These are phyloP conservation scores for Spicauda simplicius DNA, from an alignment of 2,888 invertebrate genomes.

Conservation along the genomic window DNA sequence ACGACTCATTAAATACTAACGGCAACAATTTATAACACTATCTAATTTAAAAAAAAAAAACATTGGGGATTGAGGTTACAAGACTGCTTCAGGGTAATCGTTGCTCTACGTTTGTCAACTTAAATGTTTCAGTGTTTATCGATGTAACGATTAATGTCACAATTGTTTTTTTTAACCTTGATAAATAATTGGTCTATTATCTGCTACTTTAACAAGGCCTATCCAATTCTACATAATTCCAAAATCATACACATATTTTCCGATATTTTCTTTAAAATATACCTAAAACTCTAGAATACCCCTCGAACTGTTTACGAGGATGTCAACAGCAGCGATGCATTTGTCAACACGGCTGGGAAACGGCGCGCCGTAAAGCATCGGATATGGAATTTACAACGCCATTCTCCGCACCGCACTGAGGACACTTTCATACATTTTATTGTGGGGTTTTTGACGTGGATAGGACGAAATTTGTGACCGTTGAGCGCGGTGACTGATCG, in stretches of 20 bases:
- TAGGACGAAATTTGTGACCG: neutral
- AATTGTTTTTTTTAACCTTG: too few relatives aligned
- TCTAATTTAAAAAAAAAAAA: too few relatives aligned
- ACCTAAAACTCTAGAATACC: neutral
- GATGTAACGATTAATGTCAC: too few relatives aligned
- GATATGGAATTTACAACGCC: slow-evolving; percentile 35
- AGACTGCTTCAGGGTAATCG: too few relatives aligned
- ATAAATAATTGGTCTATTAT: too few relatives aligned
- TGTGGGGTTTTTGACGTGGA: neutral
- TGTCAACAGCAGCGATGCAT: slow-evolving; percentile 30
- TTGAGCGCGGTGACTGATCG: neutral
- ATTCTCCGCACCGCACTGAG: slow-evolving; percentile 10
- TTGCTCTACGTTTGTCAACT: too few relatives aligned
- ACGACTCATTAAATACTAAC: too few relatives aligned
- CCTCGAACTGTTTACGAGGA: slow-evolving; percentile 21
- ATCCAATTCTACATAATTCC: too few relatives aligned
- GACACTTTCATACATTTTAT: slow-evolving; percentile 15
- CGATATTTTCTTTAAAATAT: neutral
- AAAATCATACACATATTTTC: neutral
- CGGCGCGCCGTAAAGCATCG: slow-evolving; percentile 30
- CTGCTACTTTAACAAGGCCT: too few relatives aligned
- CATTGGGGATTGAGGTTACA: too few relatives aligned
- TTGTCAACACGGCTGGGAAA: slow-evolving; percentile 26
- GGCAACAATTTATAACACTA: too few relatives aligned
- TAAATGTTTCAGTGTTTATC: too few relatives aligned